Base-by-base conservation (phyloP, 2,113 vertebrate species). In the Ginglymostoma cirratum region DNA sequence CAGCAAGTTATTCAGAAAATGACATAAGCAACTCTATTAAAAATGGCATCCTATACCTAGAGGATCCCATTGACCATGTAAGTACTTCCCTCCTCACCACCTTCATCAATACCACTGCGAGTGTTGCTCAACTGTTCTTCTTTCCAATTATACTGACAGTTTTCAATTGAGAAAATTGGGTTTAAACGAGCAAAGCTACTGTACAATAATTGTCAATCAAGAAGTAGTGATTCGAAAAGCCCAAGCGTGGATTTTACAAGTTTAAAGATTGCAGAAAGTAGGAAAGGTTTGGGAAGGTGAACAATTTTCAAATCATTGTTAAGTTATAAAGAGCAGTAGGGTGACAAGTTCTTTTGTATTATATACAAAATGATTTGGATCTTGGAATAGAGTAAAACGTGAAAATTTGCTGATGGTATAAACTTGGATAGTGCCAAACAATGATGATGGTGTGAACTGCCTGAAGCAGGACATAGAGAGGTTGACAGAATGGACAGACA, bases 1-100 rank as follows among this genome's bases (percentile, higher is more conserved):
- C 98, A 0, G 98, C 98, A 97, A 98, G 98, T 96, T 98, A 98
- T 97, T 98, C 98, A 0, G 98, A 98, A 96, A 98, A 98, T 0
- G 98, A 98, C 98, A 98, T 98, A 97, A 98, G 98, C 97, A 98
- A 98, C 97, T 98, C 98, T 17, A 97, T 98, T 96, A 98, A 98
- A 97, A 98, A 98, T 0, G 98, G 98, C 93, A 98, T 98, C 97
- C 98, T 98, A 38, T 98, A 98, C 97, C 97, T 98, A 0, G 98
- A 98, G 96, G 98, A 98, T 76, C 98, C 98, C 96, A 98, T 98
- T 0, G 98, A 98, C 96, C 98, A 98, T 0, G 98, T 98, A 97
- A 97, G 98, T 55, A 0, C 4, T 8, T 17, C 61, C 19, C 1
- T 27, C 19, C 38, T 45, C 5, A 12, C 38, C 67, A 45, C 17